A percentile compares a stretch with the other conserved stretches of the same genome.
Evolutionary conservation across 1,140 invertebrate species (phyloP).

Genomic region (Lasioglossum albipes): DNA sequence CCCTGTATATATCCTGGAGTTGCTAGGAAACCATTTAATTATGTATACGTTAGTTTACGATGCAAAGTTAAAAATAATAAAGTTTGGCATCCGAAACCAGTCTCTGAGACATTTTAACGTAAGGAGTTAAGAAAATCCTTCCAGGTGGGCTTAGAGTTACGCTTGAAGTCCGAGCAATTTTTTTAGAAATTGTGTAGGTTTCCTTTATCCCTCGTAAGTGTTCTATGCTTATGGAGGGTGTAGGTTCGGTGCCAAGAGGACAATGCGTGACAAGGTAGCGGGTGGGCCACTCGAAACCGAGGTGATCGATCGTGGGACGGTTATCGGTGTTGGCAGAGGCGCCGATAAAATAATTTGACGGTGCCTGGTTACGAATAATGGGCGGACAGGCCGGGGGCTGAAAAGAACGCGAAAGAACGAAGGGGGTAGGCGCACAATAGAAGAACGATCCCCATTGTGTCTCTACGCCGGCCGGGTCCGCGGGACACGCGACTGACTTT

Average conservation of each 20-base stretch:
- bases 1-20: no score
- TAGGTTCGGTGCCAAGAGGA: not conserved
- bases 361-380: constrained; percentile 59
- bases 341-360: constrained; percentile 65
- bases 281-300: constrained; percentile 24
- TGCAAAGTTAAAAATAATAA: no score
- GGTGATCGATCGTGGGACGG: constrained; percentile 52
- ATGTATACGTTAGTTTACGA: no score
- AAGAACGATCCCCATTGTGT: constrained; percentile 64
- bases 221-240: not conserved
- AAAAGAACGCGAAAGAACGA: constrained; percentile 42
- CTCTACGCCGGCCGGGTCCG: constrained; percentile 51
- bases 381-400: constrained; percentile 34
- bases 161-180: no score
- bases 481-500: constrained; percentile 73
- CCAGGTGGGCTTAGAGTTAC: no score
- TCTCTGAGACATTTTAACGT: no score
- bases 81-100: no score
- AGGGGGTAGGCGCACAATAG: constrained; percentile 52
- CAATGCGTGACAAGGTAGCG: constrained; percentile 20
- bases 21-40: no score
- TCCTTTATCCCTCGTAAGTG: no score
- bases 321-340: constrained; percentile 42
- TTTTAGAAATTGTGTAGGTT: no score
- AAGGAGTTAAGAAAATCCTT: no score